phyloP scores from a whole-genome alignment of 2,888 invertebrate genomes.

The Seira sanloemensis region DNA sequence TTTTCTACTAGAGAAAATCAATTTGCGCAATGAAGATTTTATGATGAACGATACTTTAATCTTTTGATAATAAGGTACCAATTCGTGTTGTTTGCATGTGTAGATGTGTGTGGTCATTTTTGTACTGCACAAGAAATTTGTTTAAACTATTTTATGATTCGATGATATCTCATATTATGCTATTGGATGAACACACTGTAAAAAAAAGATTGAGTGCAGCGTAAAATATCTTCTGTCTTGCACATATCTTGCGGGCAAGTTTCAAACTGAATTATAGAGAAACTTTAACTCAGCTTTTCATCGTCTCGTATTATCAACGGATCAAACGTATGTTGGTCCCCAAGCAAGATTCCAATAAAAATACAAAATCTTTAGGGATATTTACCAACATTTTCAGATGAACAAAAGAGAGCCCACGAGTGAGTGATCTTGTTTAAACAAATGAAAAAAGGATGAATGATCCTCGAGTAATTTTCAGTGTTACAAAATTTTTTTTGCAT shows the following conservation, averaged over 20 bases:
- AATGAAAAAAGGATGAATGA: conserved; percentile 28
- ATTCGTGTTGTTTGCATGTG: conserved; percentile 5
- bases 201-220: too few relatives aligned
- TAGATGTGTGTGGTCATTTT: conserved; percentile 5
- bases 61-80: background rate
- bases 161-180: too few relatives aligned
- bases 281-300: conserved; percentile 5
- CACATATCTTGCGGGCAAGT: background rate
- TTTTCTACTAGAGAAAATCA: background rate
- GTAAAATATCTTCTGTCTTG: too few relatives aligned
- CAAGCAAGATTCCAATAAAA: background rate
- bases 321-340: background rate
- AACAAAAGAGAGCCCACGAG: conserved; percentile 19
- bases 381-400: background rate
- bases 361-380: conserved; percentile 7
- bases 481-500: conserved; percentile 31
- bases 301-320: background rate
- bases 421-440: conserved; percentile 43
- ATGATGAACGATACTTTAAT: background rate
- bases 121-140: background rate
- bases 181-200: too few relatives aligned
- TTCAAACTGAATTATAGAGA: background rate
- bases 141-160: background rate
- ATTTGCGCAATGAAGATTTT: background rate
- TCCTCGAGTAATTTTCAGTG: conserved; percentile 45